Percentiles rank a stretch among this genome's conserved stretches.
These are phyloP conservation scores for Amblyjoppa fuscipennis DNA, from an alignment of 2,888 invertebrate species.

Conservation along the genomic window DNA sequence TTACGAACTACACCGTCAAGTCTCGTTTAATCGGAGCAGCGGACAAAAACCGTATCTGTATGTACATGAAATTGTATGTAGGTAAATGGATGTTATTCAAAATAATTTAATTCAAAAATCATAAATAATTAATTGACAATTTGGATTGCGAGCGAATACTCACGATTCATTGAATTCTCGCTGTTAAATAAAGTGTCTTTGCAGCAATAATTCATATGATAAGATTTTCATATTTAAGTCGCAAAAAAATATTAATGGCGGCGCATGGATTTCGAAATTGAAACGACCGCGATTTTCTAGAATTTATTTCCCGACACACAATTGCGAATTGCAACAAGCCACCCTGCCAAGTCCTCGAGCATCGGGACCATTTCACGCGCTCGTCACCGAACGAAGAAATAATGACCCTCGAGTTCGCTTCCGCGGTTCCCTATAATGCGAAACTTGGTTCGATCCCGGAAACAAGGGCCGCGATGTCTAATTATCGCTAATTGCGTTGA, in stretches of 20 bases:
- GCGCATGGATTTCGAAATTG: not conserved
- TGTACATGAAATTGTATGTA: too few species aligned
- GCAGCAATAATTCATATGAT: not conserved
- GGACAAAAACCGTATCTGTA: too few species aligned
- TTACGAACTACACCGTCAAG: not conserved
- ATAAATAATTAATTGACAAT: too few species aligned
- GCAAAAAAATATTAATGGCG: not conserved
- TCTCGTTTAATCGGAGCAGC: not conserved
- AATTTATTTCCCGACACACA: not conserved
- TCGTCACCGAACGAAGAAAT: conserved; percentile 58
- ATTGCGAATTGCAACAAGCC: not conserved
- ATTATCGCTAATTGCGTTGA: conserved; percentile 66
- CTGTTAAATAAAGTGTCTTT: not conserved
- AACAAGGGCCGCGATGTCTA: conserved; percentile 60
- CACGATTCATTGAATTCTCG: not conserved
- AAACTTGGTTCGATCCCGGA: conserved; percentile 39
- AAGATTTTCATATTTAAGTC: not conserved
- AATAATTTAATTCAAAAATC: too few species aligned
- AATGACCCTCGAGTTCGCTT: conserved; percentile 65
- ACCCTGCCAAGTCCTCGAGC: not conserved
- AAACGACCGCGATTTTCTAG: not conserved
- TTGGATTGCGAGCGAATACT: not conserved
- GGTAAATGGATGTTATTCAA: too few species aligned
- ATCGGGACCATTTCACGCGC: conserved; percentile 19
- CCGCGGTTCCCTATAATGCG: conserved; percentile 60